Evolutionary conservation across 2,113 vertebrate genomes (phyloP), one percentile per base, ranked within the genome.

Genomic region (Ailurus styani): DNA sequence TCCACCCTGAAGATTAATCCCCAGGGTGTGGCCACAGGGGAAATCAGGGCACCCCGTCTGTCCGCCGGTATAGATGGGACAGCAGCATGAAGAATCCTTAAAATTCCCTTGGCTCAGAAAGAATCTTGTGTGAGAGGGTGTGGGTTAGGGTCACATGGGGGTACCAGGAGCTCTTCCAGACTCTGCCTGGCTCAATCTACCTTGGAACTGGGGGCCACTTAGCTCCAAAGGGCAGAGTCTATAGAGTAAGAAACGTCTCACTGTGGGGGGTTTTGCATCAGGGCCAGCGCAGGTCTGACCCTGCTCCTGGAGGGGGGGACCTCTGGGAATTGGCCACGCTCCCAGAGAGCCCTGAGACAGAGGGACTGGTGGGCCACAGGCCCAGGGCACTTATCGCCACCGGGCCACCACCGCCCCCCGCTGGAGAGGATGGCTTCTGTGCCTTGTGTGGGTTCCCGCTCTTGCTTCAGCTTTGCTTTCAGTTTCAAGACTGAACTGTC

Each of bases 381-480:
- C 90, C 87, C 96, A 93, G 87, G 64, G 17, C 54, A 68, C 34
- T 84, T 21, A 34, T 95, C 87, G 81, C 72, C 47, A 52, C 86
- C 90, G 90, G 85, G 97, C 57, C 70, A 6, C 90, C 91, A 5
- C 79, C 0, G 0, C 83, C 15, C 17, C 54, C 2, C 5, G 34
- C 86, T 13, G 18, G 83, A 79, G 82, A 90, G 55, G 17, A 47
- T 88, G 70, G 95, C 91, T 83, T 96, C 72, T 7, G 40, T 23
- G 82, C 77, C 34, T 3, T 45, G 60, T 94, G 97, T 91, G 96
- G 93, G 72, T 95, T 96, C 68, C 23, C 45, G 75, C 60, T 95
- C 72, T 89, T 57, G 70, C 77, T 94, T 95, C 84, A 85, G 98
- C 98, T 98, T 95, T 97, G 96, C 97, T 98, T 98, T 98, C 97